These are phyloP conservation scores for Drosophila littoralis DNA, from an alignment of 1,140 invertebrate species.

Conservation along the genomic window DNA sequence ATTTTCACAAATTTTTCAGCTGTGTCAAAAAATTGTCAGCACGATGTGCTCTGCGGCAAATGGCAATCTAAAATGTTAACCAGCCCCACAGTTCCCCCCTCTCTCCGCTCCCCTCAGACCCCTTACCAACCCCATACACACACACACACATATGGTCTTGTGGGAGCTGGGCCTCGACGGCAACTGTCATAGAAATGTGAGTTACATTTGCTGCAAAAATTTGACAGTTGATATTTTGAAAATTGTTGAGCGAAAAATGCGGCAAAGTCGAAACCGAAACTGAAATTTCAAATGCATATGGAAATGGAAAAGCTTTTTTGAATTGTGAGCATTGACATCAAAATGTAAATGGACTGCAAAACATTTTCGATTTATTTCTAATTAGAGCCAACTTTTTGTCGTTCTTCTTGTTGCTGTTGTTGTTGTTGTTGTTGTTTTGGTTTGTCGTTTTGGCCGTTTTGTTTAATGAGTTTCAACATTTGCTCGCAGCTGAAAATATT, in stretches of 20 bases:
- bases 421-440: constrained; percentile 35
- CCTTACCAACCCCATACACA: constrained; percentile 9
- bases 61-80: constrained; percentile 64
- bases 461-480: constrained; percentile 78
- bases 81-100: constrained; percentile 10
- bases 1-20: constrained; percentile 72
- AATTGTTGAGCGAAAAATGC: constrained; percentile 66
- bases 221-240: constrained; percentile 82
- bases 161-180: constrained; percentile 20
- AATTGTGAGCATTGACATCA: constrained; percentile 70
- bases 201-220: constrained; percentile 73
- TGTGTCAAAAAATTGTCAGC: constrained; percentile 81
- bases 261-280: constrained; percentile 26
- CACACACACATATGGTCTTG: constrained; percentile 2
- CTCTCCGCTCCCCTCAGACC: constrained; percentile 3
- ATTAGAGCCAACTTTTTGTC: constrained; percentile 73
- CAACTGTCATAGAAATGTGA: constrained; percentile 67
- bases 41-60: constrained; percentile 54
- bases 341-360: constrained; percentile 65
- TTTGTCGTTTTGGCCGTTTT: constrained; percentile 51
- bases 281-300: constrained; percentile 37
- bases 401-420: constrained; percentile 30
- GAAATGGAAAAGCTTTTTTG: constrained; percentile 48
- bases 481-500: constrained; percentile 73
- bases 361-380: constrained; percentile 82